Percentiles rank a stretch among this genome's conserved stretches.
phyloP scores from a whole-genome alignment of 2,888 invertebrate genomes.

The Polylopha cassiicola region DNA sequence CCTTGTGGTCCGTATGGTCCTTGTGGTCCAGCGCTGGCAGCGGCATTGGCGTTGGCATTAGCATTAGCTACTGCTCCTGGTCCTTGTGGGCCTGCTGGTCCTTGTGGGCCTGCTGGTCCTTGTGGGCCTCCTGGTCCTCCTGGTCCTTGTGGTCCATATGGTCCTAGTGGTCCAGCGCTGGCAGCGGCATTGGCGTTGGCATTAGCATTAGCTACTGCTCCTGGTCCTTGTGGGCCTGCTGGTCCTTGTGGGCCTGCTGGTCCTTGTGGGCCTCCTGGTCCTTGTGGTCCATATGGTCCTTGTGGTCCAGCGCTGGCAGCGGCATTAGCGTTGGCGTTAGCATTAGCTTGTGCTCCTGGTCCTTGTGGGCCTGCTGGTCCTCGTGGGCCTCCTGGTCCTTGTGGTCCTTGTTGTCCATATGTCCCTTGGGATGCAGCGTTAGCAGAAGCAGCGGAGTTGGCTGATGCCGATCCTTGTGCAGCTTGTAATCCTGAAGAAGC shows the following conservation, averaged over 20 bases:
- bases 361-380: constrained; percentile 7
- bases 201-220: not conserved
- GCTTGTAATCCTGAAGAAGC: constrained; percentile 3
- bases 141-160: not conserved
- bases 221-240: constrained; percentile 1
- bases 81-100: constrained; percentile 1
- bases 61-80: constrained; percentile 13
- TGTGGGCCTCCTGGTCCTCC: not conserved
- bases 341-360: constrained; percentile 14
- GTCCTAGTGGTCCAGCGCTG: not conserved
- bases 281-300: constrained; percentile 2
- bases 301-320: constrained; percentile 13
- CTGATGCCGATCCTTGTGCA: constrained; percentile 9
- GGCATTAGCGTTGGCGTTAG: constrained; percentile 19
- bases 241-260: constrained; percentile 2
- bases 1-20: constrained; percentile 11
- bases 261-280: constrained; percentile 2
- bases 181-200: no score
- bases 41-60: no score
- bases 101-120: constrained; percentile 1
- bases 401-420: constrained; percentile 16
- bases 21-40: not conserved
- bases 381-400: constrained; percentile 14
- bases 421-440: constrained; percentile 11
- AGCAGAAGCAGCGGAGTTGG: constrained; percentile 7